A percentile compares a stretch with the other conserved stretches of the same genome.
These are phyloP conservation scores for Probosciger aterrimus DNA, from an alignment of 2,113 vertebrate species.

Conservation along the genomic window DNA sequence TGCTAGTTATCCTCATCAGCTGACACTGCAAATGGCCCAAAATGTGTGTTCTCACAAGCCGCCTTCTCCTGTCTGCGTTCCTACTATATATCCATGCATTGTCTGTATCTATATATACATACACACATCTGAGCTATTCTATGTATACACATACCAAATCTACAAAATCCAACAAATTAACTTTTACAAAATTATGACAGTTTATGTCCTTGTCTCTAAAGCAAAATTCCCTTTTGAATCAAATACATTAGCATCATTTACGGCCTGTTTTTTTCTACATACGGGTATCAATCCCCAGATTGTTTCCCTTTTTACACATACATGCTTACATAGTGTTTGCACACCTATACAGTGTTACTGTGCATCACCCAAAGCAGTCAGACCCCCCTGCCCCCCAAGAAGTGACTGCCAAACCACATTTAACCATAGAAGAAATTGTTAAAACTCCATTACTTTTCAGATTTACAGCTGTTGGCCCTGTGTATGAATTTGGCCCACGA, in stretches of 20 bases:
- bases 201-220: not conserved
- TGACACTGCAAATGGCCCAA: not conserved
- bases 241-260: not conserved
- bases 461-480: not conserved
- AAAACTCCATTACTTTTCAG: not conserved
- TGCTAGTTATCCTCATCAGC: not conserved
- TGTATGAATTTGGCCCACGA: not conserved
- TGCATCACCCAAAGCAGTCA: not conserved
- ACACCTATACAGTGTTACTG: not conserved
- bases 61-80: not conserved
- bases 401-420: not conserved
- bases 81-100: not conserved
- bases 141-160: accelerated
- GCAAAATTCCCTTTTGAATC: not conserved
- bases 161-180: not conserved
- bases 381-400: not conserved
- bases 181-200: not conserved
- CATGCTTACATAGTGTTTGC: not conserved
- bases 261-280: not conserved
- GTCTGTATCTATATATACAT: accelerated
- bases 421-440: not conserved
- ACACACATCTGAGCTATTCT: not conserved
- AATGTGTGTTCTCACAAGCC: not conserved
- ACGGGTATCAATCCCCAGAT: accelerated
- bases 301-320: not conserved